Base-by-base conservation (phyloP, 2,888 invertebrate genomes). In the Ormyrus labotus region DNA sequence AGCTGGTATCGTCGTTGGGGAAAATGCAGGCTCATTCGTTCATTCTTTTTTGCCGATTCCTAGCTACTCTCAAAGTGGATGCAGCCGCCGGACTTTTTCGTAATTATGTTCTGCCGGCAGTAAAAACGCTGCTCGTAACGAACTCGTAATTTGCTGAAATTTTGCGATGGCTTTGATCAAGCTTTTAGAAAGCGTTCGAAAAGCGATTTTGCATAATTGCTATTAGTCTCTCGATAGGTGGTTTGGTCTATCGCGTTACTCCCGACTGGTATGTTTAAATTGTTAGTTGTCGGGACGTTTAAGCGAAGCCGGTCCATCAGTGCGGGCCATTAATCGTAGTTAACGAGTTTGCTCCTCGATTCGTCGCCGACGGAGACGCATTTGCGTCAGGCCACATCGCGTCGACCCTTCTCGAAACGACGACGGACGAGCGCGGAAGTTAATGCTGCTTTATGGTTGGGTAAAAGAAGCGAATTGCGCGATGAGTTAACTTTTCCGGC, bases 341-440 rank as follows among this genome's bases (percentile, higher is more conserved):
- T 77, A 67, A 68, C 34, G 34, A 81, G 53, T 81, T 81, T 71
- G 48, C 70, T 71, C 53, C 60, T 78, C 70, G 69, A 68, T 69
- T 65, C 50, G 50, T 70, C 10, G 11, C 47, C 51, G n/a, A 19
- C 47, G 34, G 5, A 19, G 55, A n/a, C 13, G 71, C 58, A 55
- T 63, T n/a, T 50, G 50, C n/a, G 71, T 60, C n/a, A 11, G 58
- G 67, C 45, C 34, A 5, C 58, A 9, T 34, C 10, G 34, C 34
- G 71, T 60, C n/a, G 19, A 65, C 58, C 45, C 34, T 9, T 50
- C n/a, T 34, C 10, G 34, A 67, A 68, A 57, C 60, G 63, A 63
- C 10, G 71, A 70, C 19, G 55, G 60, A 34, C 34, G 34, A 34
- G 34, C 34, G 34, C 55, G 64, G 51, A 11, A 50, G 55, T 48